Evolutionary conservation across 2,888 invertebrate genomes (phyloP).

Genomic region (Tetranychus truncatus): DNA sequence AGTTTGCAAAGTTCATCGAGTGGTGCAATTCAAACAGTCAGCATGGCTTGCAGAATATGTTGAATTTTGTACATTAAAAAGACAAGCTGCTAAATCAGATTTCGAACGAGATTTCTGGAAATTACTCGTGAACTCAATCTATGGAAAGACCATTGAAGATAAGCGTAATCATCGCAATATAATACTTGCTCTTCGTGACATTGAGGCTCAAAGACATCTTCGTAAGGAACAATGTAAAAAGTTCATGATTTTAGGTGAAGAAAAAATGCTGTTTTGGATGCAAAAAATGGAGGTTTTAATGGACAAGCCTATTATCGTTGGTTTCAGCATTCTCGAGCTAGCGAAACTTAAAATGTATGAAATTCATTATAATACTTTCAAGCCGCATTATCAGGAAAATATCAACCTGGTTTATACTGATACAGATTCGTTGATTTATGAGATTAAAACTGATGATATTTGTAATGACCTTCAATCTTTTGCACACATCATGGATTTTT

Average conservation of each 20-base stretch:
- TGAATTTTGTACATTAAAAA: conserved; percentile 23
- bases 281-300: conserved; percentile 21
- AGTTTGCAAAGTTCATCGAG: background rate
- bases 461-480: conserved; percentile 27
- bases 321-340: conserved; percentile 28
- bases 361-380: background rate
- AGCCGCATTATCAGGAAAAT: background rate
- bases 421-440: conserved; percentile 27
- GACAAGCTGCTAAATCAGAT: conserved; percentile 28
- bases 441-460: conserved; percentile 28
- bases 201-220: background rate
- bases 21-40: conserved; percentile 12
- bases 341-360: conserved; percentile 24
- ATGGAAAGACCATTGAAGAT: conserved; percentile 32
- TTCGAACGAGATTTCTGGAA: conserved; percentile 33
- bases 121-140: conserved; percentile 31
- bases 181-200: conserved; percentile 20
- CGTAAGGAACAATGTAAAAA: background rate
- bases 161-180: conserved; percentile 29
- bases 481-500: background rate
- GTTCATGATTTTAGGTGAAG: background rate
- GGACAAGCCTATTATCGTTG: conserved; percentile 28
- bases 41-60: conserved; percentile 26
- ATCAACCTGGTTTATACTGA: background rate
- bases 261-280: background rate